Evolutionary conservation across 2,888 invertebrate species (phyloP).

Genomic region (Thymelicus acteon): DNA sequence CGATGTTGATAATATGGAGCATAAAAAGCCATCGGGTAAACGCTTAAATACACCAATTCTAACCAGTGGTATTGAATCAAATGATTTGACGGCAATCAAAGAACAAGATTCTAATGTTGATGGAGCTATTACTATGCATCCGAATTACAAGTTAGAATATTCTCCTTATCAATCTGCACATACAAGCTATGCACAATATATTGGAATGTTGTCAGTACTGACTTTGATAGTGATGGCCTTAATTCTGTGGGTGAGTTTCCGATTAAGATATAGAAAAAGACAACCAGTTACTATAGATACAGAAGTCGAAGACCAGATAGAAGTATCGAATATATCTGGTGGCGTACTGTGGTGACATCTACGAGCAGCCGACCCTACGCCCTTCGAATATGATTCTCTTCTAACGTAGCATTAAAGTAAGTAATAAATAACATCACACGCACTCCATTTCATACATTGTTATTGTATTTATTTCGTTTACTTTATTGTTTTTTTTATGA

Average conservation of each 20-base stretch:
- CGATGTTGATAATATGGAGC: constrained; percentile 49
- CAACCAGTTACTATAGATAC: constrained; percentile 57
- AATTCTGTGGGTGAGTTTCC: constrained; percentile 80
- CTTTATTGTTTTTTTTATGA: no score
- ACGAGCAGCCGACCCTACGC: constrained; percentile 83
- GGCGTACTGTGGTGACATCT: constrained; percentile 90
- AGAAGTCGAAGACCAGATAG: constrained; percentile 80
- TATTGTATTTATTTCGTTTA: no score
- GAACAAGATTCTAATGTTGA: constrained; percentile 51
- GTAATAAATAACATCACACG: constrained; percentile 48
- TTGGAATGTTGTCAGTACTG: constrained; percentile 84
- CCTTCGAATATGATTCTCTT: constrained; percentile 85
- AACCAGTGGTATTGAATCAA: constrained; percentile 49
- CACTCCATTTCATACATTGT: no score
- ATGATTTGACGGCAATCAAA: constrained; percentile 47
- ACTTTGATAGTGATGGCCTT: constrained; percentile 82
- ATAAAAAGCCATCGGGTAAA: constrained; percentile 65
- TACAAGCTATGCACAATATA: constrained; percentile 70
- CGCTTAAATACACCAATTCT: constrained; percentile 69
- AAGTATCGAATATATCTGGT: constrained; percentile 86
- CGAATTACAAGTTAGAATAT: constrained; percentile 69
- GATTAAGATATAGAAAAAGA: constrained; percentile 71
- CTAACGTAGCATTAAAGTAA: constrained; percentile 82
- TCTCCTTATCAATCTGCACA: constrained; percentile 68
- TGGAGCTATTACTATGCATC: constrained; percentile 55